phyloP scores from a whole-genome alignment of 2,888 invertebrate species.

The Diploptera punctata region DNA sequence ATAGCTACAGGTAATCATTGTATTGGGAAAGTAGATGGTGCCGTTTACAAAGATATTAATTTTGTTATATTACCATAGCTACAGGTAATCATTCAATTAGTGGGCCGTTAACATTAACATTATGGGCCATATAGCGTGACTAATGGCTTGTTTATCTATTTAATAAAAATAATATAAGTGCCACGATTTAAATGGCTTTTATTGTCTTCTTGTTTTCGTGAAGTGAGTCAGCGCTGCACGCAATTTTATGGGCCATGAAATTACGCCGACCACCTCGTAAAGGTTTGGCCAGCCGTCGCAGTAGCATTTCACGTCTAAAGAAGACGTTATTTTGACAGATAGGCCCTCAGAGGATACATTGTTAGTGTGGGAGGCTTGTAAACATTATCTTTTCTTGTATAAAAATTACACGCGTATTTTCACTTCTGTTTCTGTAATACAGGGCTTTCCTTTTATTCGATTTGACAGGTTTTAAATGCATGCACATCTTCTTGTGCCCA shows the following conservation, averaged over 20 bases:
- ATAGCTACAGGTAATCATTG: too few relatives aligned
- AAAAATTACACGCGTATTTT: not conserved
- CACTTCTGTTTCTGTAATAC: too few relatives aligned
- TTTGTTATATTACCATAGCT: too few relatives aligned
- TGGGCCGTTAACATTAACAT: too few relatives aligned
- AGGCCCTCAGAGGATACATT: not conserved
- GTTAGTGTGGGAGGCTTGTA: not conserved
- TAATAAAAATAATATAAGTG: too few relatives aligned
- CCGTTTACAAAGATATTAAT: too few relatives aligned
- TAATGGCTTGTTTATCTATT: too few relatives aligned
- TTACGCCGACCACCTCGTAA: conserved; percentile 30
- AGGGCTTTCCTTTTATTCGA: too few relatives aligned
- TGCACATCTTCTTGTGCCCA: too few relatives aligned
- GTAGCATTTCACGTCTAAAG: conserved; percentile 16
- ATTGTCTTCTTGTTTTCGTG: conserved; percentile 6
- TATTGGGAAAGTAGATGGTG: too few relatives aligned
- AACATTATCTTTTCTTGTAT: not conserved
- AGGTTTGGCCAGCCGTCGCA: conserved; percentile 12
- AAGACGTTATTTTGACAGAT: conserved; percentile 24
- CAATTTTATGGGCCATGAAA: conserved; percentile 30
- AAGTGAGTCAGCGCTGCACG: conserved; percentile 17
- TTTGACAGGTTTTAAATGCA: too few relatives aligned
- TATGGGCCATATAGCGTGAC: not conserved
- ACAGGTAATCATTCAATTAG: too few relatives aligned
- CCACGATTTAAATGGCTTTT: conserved; percentile 15